These are phyloP conservation scores for Aphidius colemani DNA, from an alignment of 2,888 invertebrate genomes.

Conservation along the genomic window DNA sequence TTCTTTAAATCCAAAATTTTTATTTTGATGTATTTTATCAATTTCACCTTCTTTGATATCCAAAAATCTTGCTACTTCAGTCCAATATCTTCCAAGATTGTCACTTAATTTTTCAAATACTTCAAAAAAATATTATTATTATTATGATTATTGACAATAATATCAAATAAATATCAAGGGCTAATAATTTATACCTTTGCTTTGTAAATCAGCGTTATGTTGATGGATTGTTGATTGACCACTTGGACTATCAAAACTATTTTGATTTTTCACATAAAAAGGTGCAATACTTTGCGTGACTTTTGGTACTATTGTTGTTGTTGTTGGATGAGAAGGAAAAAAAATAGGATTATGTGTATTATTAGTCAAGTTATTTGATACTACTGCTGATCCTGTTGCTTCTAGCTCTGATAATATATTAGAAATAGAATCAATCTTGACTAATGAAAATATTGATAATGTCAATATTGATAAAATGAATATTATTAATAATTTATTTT, in stretches of 20 bases:
- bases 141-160: not conserved
- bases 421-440: too few species aligned
- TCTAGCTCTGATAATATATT: too few species aligned
- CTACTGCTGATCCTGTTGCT: too few species aligned
- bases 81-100: slow-evolving; percentile 49
- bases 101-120: slow-evolving; percentile 44
- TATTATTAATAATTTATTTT: too few species aligned
- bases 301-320: too few species aligned
- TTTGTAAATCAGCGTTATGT: not conserved
- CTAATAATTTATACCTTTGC: not conserved
- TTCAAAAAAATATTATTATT: slow-evolving; percentile 34
- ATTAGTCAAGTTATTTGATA: too few species aligned
- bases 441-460: too few species aligned
- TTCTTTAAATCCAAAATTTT: slow-evolving; percentile 39
- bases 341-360: too few species aligned
- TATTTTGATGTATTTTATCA: slow-evolving; percentile 43
- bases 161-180: not conserved
- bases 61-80: slow-evolving; percentile 47
- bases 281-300: too few species aligned
- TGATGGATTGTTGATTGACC: not conserved
- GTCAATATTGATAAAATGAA: too few species aligned
- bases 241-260: not conserved
- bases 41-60: slow-evolving; percentile 47
- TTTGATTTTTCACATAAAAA: too few species aligned
- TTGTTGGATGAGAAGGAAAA: too few species aligned